Evolutionary conservation across 1,140 invertebrate genomes (phyloP).

Genomic region (Sipha flava): DNA sequence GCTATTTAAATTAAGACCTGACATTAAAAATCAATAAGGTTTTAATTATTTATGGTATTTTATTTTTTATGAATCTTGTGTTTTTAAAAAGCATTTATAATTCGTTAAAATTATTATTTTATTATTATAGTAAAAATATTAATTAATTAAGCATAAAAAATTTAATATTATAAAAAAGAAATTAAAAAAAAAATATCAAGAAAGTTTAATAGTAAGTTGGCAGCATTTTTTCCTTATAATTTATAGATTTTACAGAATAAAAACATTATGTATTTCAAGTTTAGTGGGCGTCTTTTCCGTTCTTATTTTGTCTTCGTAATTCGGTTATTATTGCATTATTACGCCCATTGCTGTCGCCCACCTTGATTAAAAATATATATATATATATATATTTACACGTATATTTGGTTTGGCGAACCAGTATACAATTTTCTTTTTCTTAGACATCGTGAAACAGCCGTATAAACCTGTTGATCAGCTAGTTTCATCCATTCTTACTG

Average conservation of each 20-base stretch:
- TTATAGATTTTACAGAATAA: conserved; percentile 21
- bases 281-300: conserved; percentile 20
- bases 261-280: background rate
- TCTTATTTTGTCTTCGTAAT: conserved; percentile 31
- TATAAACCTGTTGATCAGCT: conserved; percentile 16
- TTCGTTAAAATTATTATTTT: too few species aligned
- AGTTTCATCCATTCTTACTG: background rate
- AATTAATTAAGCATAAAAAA: too few species aligned
- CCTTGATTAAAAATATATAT: conserved; percentile 3
- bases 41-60: too few species aligned
- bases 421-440: background rate
- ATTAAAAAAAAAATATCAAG: background rate
- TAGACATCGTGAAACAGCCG: background rate
- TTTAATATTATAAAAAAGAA: background rate
- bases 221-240: conserved; percentile 12
- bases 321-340: conserved; percentile 31
- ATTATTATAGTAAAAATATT: background rate
- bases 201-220: conserved; percentile 22
- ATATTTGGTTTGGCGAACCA: background rate
- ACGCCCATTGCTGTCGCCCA: conserved; percentile 21
- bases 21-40: too few species aligned
- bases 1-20: too few species aligned
- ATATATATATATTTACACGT: background rate
- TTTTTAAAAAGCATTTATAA: too few species aligned
- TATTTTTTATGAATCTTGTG: too few species aligned